Evolutionary conservation across 2,113 vertebrate genomes (phyloP), one percentile per base, ranked within the genome.

Genomic region (Gasterosteus aculeatus): DNA sequence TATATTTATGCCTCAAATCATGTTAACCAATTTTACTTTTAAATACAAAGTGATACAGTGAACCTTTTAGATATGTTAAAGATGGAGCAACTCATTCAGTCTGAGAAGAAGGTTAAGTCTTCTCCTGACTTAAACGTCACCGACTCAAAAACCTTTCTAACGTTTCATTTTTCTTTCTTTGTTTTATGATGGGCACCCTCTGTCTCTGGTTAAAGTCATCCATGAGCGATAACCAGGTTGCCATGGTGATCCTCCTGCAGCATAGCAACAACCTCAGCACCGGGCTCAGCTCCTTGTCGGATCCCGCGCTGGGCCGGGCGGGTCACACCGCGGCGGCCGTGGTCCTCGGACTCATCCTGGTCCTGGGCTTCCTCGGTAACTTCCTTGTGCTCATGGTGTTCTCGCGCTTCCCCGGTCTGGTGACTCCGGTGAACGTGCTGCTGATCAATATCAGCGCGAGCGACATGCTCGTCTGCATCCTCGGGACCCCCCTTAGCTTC

Each of bases 401-500:
- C 56, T 88, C 83, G 0, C 74, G 83, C 26, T 90, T 84, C 67
- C 63, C 71, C 6, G 68, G 35, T 3, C 83, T 87, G 58, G 65
- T 78, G 68, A 87, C 83, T 5, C 89, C 87, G 0, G 62, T 60
- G 39, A 86, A 77, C 72, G 69, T 89, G 72, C 59, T 91, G 46
- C 75, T 91, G 15, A 49, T 91, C 66, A 89, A 91, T 72, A 91
- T 91, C 69, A 86, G 83, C 69, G 33, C 63, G 62, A 90, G 89
- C 16, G 81, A 90, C 87, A 77, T 86, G 83, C 77, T 90, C 3
- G 72, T 87, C 29, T 86, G 87, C 77, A 56, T 87, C 65, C 86
- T 75, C 42, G 89, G 89, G 62, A 90, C 83, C 0, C 77, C 85
- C 0, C 62, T 90, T 69, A 89, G 89, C 70, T 87, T 90, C 41